phyloP scores from a whole-genome alignment of 2,797 vertebrate species.

The Coluber constrictor region DNA sequence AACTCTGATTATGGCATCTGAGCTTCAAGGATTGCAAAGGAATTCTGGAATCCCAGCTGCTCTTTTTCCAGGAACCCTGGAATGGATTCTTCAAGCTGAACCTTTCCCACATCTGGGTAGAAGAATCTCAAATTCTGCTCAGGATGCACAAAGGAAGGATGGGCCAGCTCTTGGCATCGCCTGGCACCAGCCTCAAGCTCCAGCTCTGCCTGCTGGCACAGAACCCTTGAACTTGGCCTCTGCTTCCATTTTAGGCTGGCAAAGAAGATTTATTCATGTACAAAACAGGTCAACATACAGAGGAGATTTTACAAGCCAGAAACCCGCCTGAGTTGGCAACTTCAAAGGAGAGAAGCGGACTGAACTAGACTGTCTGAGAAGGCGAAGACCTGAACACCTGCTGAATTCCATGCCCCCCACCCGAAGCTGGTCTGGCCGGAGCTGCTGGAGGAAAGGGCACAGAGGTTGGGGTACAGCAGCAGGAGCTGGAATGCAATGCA shows the following conservation, averaged over 20 bases:
- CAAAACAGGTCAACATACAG: not conserved
- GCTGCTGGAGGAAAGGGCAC: not conserved
- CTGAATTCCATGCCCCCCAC: no score
- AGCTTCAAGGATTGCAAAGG: not conserved
- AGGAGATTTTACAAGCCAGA: not conserved
- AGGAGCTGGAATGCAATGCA: accelerated
- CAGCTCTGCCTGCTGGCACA: no score
- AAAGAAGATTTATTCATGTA: not conserved
- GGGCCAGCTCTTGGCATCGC: not conserved
- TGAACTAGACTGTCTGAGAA: not conserved
- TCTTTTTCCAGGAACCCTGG: not conserved
- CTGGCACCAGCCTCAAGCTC: not conserved
- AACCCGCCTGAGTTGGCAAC: not conserved
- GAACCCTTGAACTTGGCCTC: not conserved
- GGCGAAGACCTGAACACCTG: not conserved
- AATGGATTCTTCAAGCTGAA: not conserved
- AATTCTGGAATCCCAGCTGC: not conserved
- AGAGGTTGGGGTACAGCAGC: not conserved
- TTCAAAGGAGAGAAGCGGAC: not conserved
- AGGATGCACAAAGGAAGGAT: not conserved
- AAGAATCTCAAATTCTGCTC: not conserved
- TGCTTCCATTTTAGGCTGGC: not conserved
- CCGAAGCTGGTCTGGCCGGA: accelerated
- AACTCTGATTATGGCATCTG: not conserved
- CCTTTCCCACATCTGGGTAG: not conserved